Base-by-base conservation (phyloP, 2,797 vertebrate genomes). In the Brachymystax lenok region DNA sequence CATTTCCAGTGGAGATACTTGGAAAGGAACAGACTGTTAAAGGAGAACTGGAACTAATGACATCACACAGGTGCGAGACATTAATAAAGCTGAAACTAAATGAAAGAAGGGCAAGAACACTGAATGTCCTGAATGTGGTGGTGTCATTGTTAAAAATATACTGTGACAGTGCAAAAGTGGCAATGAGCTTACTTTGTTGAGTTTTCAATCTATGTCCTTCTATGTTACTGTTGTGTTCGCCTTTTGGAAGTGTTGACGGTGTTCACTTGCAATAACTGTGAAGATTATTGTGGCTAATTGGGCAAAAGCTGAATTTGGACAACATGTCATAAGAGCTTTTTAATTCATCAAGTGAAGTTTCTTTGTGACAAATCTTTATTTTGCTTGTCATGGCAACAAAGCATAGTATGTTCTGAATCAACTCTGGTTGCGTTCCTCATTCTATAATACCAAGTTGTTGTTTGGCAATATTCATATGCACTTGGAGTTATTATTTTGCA, bases 41-140 rank as follows among this genome's bases (percentile, higher is more conserved):
- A 17, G 52, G 56, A 4, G 50, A 5, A 64, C 30, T 27, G 17
- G 54, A 71, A 74, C 6, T 59, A 69, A 76, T 1, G 12, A 5
- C 12, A 52, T 14, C 12, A 24, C 10, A 5, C 59, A 51, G 61
- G 75, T 19, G 54, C 7, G 19, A 56, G 33, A 50, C 0, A 1
- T 17, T 14, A 10, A 21, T 54, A 19, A 54, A 54, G 16, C 52
- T 19, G 52, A 19, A 54, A 54, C 14, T 54, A 54, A 27, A 51
- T 35, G 17, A 17, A 5, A 12, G 54, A 69, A 52, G 0, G 14
- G 30, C 46, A 59, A 19, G 24, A n/a, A 79, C 61, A 24, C 13
- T 10, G 10, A 4, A 79, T 16, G 19, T 30, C 68, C 35, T 72
- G 76, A 85, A 84, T 79, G 77, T 73, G 16, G 78, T 8, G 3